These are phyloP conservation scores for Neoascia interrupta DNA, from an alignment of 2,888 invertebrate genomes.

Conservation along the genomic window DNA sequence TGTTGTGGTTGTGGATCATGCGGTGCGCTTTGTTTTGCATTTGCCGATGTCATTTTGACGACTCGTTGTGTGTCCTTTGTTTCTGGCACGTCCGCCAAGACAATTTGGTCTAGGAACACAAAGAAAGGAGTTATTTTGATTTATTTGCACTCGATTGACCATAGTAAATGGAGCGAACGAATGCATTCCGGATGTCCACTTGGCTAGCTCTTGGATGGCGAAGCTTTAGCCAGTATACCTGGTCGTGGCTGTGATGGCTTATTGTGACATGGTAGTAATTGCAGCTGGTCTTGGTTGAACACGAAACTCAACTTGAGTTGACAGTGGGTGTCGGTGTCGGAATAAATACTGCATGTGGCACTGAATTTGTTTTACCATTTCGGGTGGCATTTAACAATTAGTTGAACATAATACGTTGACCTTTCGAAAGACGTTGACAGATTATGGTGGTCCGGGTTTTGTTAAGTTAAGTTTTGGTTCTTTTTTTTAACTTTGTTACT, in stretches of 20 bases:
- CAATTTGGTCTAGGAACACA: background rate
- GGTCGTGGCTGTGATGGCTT: too few species aligned
- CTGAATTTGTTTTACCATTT: conserved; percentile 12
- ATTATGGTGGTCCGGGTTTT: too few species aligned
- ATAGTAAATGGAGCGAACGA: conserved; percentile 38
- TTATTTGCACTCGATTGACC: conserved; percentile 33
- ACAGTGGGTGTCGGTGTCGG: conserved; percentile 24
- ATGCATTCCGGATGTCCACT: conserved; percentile 36
- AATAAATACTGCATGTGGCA: conserved; percentile 20
- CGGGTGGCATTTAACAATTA: conserved; percentile 5
- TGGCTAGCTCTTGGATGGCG: conserved; percentile 6
- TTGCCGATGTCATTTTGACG: conserved; percentile 24
- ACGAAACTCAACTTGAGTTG: conserved; percentile 2
- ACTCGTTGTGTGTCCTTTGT: conserved; percentile 14
- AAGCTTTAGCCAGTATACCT: too few species aligned
- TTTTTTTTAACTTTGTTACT: too few species aligned
- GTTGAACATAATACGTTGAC: too few species aligned
- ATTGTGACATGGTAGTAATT: conserved; percentile 15
- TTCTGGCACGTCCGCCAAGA: background rate
- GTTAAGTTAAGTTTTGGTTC: too few species aligned
- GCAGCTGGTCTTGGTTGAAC: conserved; percentile 16
- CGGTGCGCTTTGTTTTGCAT: conserved; percentile 21
- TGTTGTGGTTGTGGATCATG: conserved; percentile 4
- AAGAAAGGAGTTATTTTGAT: conserved; percentile 38
- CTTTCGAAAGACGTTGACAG: too few species aligned